Base-by-base conservation (phyloP, 1,140 invertebrate species). In the Sycophila sp. region DNA sequence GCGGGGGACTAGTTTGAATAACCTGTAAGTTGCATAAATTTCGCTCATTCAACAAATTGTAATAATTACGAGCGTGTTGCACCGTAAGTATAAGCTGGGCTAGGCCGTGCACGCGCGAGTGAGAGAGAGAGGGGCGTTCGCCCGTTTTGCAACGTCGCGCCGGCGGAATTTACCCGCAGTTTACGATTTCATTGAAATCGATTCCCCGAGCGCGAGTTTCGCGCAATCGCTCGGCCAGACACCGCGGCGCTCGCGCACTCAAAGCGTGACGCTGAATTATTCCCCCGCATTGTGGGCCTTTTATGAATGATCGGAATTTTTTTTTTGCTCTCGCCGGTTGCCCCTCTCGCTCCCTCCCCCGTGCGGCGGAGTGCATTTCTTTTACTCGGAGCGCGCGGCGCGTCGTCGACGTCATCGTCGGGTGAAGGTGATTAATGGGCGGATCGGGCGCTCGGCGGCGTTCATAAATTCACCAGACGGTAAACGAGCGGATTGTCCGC, bases 401-500 rank as follows among this genome's bases (percentile, higher is more conserved):
- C 34, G 47, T 40, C 22, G 69, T 58, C 38, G 60, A 64, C 58
- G 56, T 38, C 10, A 58, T 7, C 55, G 17, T 24, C 13, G 17
- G 32, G 19, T 11, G 47, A n/a, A 28, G 42, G 67, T 76, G 74
- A 77, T 76, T 76, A 76, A 77, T 76, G 70, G 67, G 15, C 17
- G 15, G 42, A 45, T 15, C 71, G 69, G 49, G n/a, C 63, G n/a
- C n/a, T n/a, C n/a, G n/a, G 58, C 17, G 32, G 40, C 74, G 75
- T 76, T 77, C 68, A 77, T 77, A 77, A 79, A 76, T 80, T 75
- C 73, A 30, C 66, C 42, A 38, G 47, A 51, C 63, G 68, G n/a
- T 69, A 72, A 72, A 75, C 64, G 64, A 62, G 71, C 55, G 66
- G 64, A 64, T 64, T 32, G 68, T 55, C 53, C 63, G 28, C 63